Conservation (phyloP, 2,888 invertebrate genomes). For the Theretra japonica region DNA sequence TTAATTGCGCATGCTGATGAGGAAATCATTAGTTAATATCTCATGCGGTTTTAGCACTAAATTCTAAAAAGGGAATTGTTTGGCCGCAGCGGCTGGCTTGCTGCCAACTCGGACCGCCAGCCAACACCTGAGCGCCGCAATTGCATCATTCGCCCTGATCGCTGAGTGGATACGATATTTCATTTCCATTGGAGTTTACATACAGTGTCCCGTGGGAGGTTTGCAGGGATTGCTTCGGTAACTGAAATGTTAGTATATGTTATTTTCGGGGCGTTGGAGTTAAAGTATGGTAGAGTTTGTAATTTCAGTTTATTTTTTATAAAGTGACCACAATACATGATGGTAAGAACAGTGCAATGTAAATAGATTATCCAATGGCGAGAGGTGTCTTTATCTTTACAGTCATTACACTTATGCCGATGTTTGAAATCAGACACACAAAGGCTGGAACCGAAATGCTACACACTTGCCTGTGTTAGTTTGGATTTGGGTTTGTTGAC, state of each 20-base stretch:
- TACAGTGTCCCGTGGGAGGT: constrained; percentile 28
- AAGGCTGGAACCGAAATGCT: too few relatives aligned
- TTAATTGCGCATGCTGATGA: constrained; percentile 23
- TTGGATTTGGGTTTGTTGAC: too few relatives aligned
- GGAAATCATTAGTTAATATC: constrained; percentile 41
- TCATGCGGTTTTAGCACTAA: constrained; percentile 39
- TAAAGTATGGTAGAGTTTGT: neutral
- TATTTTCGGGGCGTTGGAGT: neutral
- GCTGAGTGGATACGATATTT: constrained; percentile 44
- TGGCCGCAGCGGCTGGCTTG: constrained; percentile 37
- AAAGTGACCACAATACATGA: too few relatives aligned
- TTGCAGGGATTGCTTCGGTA: neutral
- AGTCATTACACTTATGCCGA: too few relatives aligned
- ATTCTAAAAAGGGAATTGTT: constrained; percentile 44
- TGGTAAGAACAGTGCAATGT: too few relatives aligned
- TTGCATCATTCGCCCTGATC: constrained; percentile 46
- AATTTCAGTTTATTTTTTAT: too few relatives aligned
- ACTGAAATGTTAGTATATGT: neutral
- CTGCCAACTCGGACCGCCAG: constrained; percentile 37
- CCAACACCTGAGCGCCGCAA: constrained; percentile 59
- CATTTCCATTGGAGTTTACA: constrained; percentile 40
- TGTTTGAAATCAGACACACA: too few relatives aligned
- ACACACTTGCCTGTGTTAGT: too few relatives aligned
- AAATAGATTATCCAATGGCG: too few relatives aligned
- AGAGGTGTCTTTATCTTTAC: too few relatives aligned